phyloP scores from a whole-genome alignment of 2,113 vertebrate species.

The Sander vitreus region DNA sequence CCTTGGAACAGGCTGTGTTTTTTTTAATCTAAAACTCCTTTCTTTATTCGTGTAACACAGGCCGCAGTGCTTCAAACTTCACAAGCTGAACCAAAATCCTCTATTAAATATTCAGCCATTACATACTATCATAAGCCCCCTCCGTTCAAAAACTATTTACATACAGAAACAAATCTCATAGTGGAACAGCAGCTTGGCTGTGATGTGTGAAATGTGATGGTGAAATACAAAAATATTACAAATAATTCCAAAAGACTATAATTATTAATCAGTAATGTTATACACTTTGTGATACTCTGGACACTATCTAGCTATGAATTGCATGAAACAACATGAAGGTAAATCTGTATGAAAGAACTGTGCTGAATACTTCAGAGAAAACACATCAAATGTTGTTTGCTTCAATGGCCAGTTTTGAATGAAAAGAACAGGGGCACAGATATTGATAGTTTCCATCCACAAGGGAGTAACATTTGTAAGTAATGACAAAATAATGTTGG shows the following conservation, averaged over 20 bases:
- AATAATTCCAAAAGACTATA: neutral
- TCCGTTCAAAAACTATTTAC: neutral
- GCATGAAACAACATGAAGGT: neutral
- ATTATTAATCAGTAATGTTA: neutral
- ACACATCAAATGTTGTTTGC: neutral
- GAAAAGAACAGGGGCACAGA: neutral
- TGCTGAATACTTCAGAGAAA: neutral
- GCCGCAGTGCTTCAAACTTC: constrained; percentile 18
- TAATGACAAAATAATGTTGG: neutral
- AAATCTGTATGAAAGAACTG: neutral
- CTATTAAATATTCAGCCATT: neutral
- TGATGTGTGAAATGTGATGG: neutral
- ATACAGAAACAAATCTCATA: neutral
- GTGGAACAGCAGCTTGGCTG: neutral
- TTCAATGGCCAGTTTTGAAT: neutral
- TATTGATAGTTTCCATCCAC: neutral
- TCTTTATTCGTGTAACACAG: constrained; percentile 18
- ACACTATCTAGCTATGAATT: neutral
- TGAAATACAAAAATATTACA: neutral
- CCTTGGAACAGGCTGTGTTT: constrained; percentile 27
- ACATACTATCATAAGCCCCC: neutral
- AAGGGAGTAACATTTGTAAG: neutral
- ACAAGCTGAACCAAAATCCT: constrained; percentile 15
- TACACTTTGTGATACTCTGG: neutral
- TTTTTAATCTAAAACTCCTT: constrained; percentile 7